phyloP scores from a whole-genome alignment of 1,140 invertebrate species.

The Leptopilina boulardi region DNA sequence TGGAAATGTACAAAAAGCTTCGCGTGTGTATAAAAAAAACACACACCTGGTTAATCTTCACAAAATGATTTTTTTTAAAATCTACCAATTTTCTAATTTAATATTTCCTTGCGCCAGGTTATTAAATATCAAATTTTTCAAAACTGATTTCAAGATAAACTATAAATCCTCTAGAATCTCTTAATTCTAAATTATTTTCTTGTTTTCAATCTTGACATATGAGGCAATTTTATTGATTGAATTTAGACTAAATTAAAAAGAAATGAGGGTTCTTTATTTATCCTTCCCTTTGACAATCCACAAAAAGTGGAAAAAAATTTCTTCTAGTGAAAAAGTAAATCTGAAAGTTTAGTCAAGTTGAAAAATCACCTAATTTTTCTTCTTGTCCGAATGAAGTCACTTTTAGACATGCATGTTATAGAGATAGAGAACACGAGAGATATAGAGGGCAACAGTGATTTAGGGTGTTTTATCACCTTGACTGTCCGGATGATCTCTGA shows the following conservation, averaged over 20 bases:
- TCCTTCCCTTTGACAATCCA: background rate
- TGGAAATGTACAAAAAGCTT: background rate
- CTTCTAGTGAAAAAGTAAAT: background rate
- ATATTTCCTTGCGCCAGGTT: no score
- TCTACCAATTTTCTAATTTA: no score
- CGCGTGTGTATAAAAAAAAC: background rate
- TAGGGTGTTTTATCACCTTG: slow-evolving; percentile 2
- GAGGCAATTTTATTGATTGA: background rate
- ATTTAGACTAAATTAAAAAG: background rate
- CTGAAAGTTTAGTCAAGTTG: slow-evolving; percentile 7
- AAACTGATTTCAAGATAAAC: no score
- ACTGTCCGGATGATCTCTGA: slow-evolving; percentile 15
- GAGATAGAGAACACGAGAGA: background rate
- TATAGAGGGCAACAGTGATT: slow-evolving; percentile 2
- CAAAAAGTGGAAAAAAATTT: background rate
- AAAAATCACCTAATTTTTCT: slow-evolving; percentile 20
- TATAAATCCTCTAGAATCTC: no score
- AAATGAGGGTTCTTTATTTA: background rate
- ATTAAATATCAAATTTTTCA: no score
- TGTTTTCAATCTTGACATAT: no score
- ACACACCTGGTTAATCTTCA: background rate
- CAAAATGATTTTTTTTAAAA: no score
- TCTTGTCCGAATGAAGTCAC: background rate
- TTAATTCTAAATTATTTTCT: no score
- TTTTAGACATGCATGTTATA: background rate